Evolutionary conservation across 2,113 vertebrate genomes (phyloP).

Genomic region (Cebidichthys violaceus): DNA sequence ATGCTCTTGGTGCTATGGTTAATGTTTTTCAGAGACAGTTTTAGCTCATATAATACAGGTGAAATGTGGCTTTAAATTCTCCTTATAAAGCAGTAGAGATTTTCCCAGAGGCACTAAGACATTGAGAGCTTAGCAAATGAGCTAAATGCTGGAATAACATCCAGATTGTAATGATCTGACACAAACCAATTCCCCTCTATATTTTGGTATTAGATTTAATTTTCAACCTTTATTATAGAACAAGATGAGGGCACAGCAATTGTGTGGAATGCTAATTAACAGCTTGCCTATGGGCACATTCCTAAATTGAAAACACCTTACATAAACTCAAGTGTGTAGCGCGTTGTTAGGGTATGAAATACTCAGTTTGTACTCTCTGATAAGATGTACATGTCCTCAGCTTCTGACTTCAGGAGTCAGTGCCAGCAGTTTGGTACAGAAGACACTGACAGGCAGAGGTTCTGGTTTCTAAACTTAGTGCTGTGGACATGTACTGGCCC

Average conservation of each 20-base stretch:
- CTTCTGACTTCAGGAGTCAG: constrained; percentile 16
- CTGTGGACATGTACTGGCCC: constrained; percentile 33
- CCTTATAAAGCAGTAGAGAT: neutral
- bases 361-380: constrained; percentile 10
- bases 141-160: constrained; percentile 21
- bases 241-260: constrained; percentile 38
- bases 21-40: constrained; percentile 40
- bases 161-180: constrained; percentile 35
- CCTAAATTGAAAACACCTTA: constrained; percentile 42
- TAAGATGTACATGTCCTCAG: neutral
- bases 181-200: constrained; percentile 24
- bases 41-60: constrained; percentile 8
- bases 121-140: neutral
- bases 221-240: constrained; percentile 47
- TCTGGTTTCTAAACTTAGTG: constrained; percentile 27
- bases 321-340: constrained; percentile 11
- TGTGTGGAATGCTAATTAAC: constrained; percentile 62
- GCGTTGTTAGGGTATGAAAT: neutral
- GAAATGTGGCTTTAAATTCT: constrained; percentile 1
- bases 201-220: constrained; percentile 48
- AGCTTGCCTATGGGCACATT: constrained; percentile 38
- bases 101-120: constrained; percentile 12
- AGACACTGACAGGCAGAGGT: constrained; percentile 29
- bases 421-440: constrained; percentile 4
- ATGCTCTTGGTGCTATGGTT: neutral